Percentiles rank a stretch among this genome's conserved stretches.
These are phyloP conservation scores for Brachypteracias leptosomus DNA, from an alignment of 2,113 vertebrate genomes.

Conservation along the genomic window DNA sequence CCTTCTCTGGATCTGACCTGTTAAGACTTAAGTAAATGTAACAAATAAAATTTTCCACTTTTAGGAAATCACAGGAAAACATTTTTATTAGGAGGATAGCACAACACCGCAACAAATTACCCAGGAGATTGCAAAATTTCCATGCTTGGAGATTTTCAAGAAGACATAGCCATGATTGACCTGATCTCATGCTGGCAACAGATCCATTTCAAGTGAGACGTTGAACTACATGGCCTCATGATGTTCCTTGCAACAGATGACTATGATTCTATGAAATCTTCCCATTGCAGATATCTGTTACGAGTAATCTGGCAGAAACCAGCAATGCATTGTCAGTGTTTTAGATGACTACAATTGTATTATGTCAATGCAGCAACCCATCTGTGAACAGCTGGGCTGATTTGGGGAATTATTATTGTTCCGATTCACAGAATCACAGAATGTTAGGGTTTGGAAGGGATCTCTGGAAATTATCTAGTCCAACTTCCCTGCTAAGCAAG, in stretches of 20 bases:
- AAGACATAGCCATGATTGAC: neutral
- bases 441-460: too few relatives aligned
- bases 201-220: rapidly evolving
- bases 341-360: neutral
- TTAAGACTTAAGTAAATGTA: neutral
- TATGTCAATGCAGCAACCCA: neutral
- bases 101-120: neutral
- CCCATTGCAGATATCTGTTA: neutral
- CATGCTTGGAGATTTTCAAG: neutral
- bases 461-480: too few relatives aligned
- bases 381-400: neutral
- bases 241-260: neutral
- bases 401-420: neutral
- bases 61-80: neutral
- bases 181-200: neutral
- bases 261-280: neutral
- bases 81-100: neutral
- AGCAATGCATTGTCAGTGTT: neutral
- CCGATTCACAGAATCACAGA: too few relatives aligned
- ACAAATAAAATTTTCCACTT: neutral
- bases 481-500: too few relatives aligned
- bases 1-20: neutral
- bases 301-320: neutral
- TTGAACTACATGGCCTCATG: neutral
- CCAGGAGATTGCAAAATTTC: rapidly evolving